These are phyloP conservation scores for Tuta absoluta DNA, from an alignment of 2,888 invertebrate genomes.

Conservation along the genomic window DNA sequence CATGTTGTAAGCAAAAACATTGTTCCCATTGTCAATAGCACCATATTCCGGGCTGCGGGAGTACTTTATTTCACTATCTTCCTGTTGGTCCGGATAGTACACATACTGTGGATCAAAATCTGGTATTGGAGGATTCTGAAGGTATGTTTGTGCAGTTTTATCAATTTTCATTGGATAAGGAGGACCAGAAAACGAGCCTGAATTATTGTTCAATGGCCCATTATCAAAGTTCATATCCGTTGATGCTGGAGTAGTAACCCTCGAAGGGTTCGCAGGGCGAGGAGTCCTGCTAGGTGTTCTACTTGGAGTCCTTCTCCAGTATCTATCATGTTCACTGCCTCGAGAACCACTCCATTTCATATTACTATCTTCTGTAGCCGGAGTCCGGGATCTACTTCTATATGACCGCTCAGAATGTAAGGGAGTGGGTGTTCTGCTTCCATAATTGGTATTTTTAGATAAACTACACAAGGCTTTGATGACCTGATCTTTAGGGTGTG, in stretches of 20 bases:
- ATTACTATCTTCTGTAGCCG: constrained; percentile 55
- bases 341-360: constrained; percentile 58
- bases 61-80: constrained; percentile 71
- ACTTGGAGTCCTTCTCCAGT: constrained; percentile 65
- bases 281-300: constrained; percentile 62
- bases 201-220: constrained; percentile 43
- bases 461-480: constrained; percentile 87
- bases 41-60: constrained; percentile 71
- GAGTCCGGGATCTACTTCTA: constrained; percentile 67
- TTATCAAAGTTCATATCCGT: constrained; percentile 63
- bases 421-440: constrained; percentile 69
- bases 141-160: constrained; percentile 61
- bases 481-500: constrained; percentile 93
- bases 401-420: constrained; percentile 68
- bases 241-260: constrained; percentile 55
- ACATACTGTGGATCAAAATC: constrained; percentile 65
- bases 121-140: constrained; percentile 45
- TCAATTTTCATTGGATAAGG: constrained; percentile 60
- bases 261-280: constrained; percentile 55
- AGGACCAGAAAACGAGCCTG: constrained; percentile 49
- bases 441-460: constrained; percentile 65
- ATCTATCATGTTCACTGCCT: constrained; percentile 63
- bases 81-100: constrained; percentile 64
- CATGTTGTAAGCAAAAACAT: constrained; percentile 57
- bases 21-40: constrained; percentile 55